A percentile compares a stretch with the other conserved stretches of the same genome.
Conservation (phyloP, 2,888 invertebrate genomes). For the Cremastobaeus sp. region DNA sequence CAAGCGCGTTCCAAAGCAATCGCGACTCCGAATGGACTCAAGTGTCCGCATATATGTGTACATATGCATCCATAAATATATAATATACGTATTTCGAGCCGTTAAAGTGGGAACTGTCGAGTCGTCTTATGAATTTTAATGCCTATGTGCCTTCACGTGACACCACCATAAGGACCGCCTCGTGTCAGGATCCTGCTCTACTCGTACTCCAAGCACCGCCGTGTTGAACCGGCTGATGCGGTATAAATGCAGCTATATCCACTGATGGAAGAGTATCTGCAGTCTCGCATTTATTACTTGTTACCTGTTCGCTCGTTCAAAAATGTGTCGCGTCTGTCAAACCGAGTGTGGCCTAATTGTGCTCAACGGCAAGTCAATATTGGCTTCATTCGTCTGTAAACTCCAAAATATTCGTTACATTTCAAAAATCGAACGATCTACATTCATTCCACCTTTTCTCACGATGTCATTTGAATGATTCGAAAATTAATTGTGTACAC, state of each 20-base stretch:
- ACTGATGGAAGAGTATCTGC: conserved; percentile 2
- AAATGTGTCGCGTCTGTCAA: no score
- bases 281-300: no score
- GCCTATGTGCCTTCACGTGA: conserved; percentile 58
- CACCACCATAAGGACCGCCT: conserved; percentile 50
- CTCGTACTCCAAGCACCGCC: conserved; percentile 41
- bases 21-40: conserved; percentile 29
- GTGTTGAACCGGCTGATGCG: conserved; percentile 34
- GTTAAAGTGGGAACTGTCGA: conserved; percentile 55
- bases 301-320: no score
- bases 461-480: no score
- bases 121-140: conserved; percentile 63
- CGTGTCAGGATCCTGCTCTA: conserved; percentile 49
- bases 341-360: no score
- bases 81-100: conserved; percentile 36
- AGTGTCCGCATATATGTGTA: conserved; percentile 9
- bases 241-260: conserved; percentile 19
- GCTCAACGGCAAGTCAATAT: no score
- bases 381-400: no score
- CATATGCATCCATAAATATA: conserved; percentile 41
- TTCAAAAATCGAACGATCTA: no score
- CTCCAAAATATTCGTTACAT: no score
- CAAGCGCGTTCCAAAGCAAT: conserved; percentile 15
- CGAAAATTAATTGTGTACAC: no score
- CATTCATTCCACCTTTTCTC: no score